phyloP scores from a whole-genome alignment of 1,140 invertebrate genomes.

The Phymastichus coffea region DNA sequence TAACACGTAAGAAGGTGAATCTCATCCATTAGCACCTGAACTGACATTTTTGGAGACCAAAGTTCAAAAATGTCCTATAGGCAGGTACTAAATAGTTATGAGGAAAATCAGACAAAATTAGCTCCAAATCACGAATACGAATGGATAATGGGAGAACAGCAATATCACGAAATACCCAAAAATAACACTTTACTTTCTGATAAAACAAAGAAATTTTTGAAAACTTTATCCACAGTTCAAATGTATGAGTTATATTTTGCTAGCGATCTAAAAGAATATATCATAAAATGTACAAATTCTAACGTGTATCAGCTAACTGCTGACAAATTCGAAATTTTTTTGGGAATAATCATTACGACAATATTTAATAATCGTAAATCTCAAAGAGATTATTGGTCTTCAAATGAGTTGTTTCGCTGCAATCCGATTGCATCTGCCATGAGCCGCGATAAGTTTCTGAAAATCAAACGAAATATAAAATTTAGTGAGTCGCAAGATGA shows the following conservation, averaged over 20 bases:
- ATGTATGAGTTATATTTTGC: conserved; percentile 10
- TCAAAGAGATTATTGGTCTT: conserved; percentile 27
- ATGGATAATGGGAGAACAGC: not conserved
- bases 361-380: conserved; percentile 27
- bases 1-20: no score
- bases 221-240: not conserved
- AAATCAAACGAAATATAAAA: conserved; percentile 8
- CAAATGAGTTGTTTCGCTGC: not conserved
- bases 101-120: not conserved
- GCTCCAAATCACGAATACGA: not conserved
- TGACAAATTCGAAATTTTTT: conserved; percentile 2
- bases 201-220: not conserved
- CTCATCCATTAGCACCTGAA: no score
- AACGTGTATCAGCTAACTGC: not conserved
- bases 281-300: not conserved
- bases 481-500: not conserved
- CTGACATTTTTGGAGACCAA: no score
- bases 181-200: conserved; percentile 1
- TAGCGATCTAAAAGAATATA: conserved; percentile 2
- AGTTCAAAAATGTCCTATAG: not conserved
- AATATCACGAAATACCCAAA: not conserved
- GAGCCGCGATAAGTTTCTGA: not conserved
- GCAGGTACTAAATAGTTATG: not conserved
- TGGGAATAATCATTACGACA: not conserved
- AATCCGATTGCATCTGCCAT: conserved; percentile 4